Evolutionary conservation across 2,113 vertebrate genomes (phyloP).

Genomic region (Spermophilus dauricus): DNA sequence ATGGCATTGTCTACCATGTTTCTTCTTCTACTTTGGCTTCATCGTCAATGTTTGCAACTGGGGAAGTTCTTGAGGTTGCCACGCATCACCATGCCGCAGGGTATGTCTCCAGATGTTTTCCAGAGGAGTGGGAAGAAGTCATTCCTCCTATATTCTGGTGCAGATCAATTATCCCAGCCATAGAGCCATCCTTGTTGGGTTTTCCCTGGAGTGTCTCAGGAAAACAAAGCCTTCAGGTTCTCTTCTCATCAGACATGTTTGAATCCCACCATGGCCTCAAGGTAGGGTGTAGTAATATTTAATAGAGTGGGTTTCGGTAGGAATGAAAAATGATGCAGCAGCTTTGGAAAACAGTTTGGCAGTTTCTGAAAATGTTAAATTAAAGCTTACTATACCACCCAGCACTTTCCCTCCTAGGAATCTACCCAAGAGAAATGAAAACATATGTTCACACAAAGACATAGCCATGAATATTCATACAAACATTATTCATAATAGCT

Average conservation of each 20-base stretch:
- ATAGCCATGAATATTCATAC: constrained; percentile 62
- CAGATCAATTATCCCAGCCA: neutral
- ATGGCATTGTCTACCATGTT: rapidly evolving
- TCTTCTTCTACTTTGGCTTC: neutral
- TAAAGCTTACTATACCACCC: constrained; percentile 49
- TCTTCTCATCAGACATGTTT: neutral
- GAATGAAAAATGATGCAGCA: neutral
- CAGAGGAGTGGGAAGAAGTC: neutral
- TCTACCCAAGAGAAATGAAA: constrained; percentile 65
- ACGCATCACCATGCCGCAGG: neutral
- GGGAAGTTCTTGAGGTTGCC: neutral
- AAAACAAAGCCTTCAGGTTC: neutral
- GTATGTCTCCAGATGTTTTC: neutral
- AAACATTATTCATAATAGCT: constrained; percentile 37
- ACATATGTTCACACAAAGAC: constrained; percentile 63
- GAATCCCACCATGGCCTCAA: neutral
- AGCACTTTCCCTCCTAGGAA: constrained; percentile 63
- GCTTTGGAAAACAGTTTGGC: constrained; percentile 59
- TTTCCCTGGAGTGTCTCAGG: neutral
- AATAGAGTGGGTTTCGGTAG: neutral
- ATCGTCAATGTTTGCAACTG: neutral
- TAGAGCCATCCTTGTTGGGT: neutral
- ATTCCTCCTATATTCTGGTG: neutral
- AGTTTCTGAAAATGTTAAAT: constrained; percentile 70
- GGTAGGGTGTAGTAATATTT: neutral